Base-by-base conservation (phyloP, 1,140 invertebrate species). In the Asobara japonica region DNA sequence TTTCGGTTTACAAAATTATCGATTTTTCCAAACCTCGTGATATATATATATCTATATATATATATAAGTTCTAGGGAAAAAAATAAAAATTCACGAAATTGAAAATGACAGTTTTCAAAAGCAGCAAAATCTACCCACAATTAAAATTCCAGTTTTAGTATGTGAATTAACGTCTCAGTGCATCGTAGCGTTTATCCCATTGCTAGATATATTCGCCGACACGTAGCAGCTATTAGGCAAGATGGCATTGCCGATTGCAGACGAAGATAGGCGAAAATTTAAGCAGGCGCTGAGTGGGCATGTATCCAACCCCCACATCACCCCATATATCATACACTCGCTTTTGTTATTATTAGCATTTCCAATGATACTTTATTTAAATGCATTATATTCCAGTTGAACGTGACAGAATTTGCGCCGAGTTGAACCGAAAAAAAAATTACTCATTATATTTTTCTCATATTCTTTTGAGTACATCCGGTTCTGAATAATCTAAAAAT, bases 211-310 rank as follows among this genome's bases (percentile, higher is more conserved):
- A 82, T 82, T 83, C 78, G 62, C 65, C 74, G 69, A 79, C 79
- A 83, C 81, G 81, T 81, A 83, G 79, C 56, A 31, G 69, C 78
- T 76, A 77, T 83, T 82, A 82, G 73, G 73, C 73, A 69, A 77
- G 78, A 77, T 78, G 72, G 73, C 73, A 62, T 62, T 30, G 38
- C 69, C 69, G 80, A 82, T 80, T 77, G 68, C 38, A 78, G 69
- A 74, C 72, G 45, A 11, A 68, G 81, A 82, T 82, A 81, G 45
- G 65, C 73, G 25, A 18, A 41, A 74, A 83, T 82, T 83, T 79
- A 81, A 81, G 71, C 73, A 66, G 65, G 33, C 65, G 79, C 81
- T 82, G 81, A 82, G 80, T 75, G 70, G 75, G 79, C 80, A 76
- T 78, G 71, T 80, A 81, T 76, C 51, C 51, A 56, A 56, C 51